Base-by-base conservation (phyloP, 2,888 invertebrate genomes). In the Bellardia bayeri region DNA sequence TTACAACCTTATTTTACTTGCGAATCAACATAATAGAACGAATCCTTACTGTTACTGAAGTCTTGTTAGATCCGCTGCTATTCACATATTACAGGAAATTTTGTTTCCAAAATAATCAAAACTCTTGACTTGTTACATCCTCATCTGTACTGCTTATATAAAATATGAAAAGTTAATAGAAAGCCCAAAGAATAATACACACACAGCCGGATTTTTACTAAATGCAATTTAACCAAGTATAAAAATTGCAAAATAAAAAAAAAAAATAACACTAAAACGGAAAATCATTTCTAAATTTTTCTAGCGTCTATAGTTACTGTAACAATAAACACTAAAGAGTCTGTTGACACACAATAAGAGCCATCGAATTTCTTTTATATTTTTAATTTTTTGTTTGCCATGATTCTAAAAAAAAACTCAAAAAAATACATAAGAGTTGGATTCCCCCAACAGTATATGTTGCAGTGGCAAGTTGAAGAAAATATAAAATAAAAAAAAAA, bases 161-260 rank as follows among this genome's bases (percentile, higher is more conserved):
- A 89, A 89, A 88, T 84, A 85, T 88, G 86, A 89, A 89, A 89
- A 86, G 84, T 86, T 89, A 88, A 89, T 89, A 74, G 89, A 88
- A 89, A 71, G 54, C 63, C 69, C 82, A 86, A 23, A 78, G 42
- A 69, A 69, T 33, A 66, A 45, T 7, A 33, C 56, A 71, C 54
- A 63, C 61, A 69, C 42, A 69, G 63, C 11, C 33, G 64, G 14
- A 81, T 83, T 75, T 88, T 74, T 82, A 64, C 83, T 78, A 86
- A 88, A 89, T 88, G 74, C 89, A 88, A 88, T 88, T 89, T 83
- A 87, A 85, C 68, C 61, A 72, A 84, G 76, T 42, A 86, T 37
- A 81, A 56, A 72, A 72, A 74, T 49, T 23, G 16, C 23, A 76
- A 54, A 63, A 61, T 54, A 61, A 30, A 3, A 23, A 63, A 72